Evolutionary conservation across 1,140 invertebrate genomes (phyloP).

Genomic region (Zophobas morio): DNA sequence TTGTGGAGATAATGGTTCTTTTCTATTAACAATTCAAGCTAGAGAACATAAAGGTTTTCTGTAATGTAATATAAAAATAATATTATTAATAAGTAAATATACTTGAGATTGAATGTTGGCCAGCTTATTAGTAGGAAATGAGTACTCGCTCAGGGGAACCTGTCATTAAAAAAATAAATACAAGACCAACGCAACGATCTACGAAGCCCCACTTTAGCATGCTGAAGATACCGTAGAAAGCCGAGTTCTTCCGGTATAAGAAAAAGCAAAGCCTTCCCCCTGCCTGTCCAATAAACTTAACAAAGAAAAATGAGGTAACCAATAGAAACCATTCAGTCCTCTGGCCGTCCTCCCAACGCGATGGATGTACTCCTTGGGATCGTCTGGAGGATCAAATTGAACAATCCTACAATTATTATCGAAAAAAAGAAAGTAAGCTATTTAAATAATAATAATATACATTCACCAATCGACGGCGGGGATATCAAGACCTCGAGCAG

Average conservation of each 20-base stretch:
- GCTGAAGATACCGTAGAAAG: slow-evolving; percentile 95
- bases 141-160: slow-evolving; percentile 97
- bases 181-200: too few species aligned
- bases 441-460: too few species aligned
- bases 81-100: slow-evolving; percentile 54
- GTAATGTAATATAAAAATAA: background rate
- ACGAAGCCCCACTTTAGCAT: slow-evolving; percentile 94
- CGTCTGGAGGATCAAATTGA: slow-evolving; percentile 99
- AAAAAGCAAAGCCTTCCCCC: slow-evolving; percentile 95
- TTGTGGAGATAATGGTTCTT: slow-evolving; percentile 97
- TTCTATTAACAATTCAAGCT: slow-evolving; percentile 95
- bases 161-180: too few species aligned
- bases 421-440: too few species aligned
- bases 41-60: too few species aligned
- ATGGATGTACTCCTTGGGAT: slow-evolving; percentile 96
- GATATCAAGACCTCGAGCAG: slow-evolving; percentile 97
- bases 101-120: slow-evolving; percentile 95
- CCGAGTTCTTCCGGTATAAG: slow-evolving; percentile 95
- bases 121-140: slow-evolving; percentile 98
- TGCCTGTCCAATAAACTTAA: too few species aligned
- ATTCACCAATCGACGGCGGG: slow-evolving; percentile 98
- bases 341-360: slow-evolving; percentile 97
- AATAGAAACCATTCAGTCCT: too few species aligned
- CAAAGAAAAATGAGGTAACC: too few species aligned
- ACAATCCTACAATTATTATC: too few species aligned